Evolutionary conservation across 1,140 invertebrate species (phyloP), one percentile per base, ranked within the genome.

Genomic region (Venturia canescens): DNA sequence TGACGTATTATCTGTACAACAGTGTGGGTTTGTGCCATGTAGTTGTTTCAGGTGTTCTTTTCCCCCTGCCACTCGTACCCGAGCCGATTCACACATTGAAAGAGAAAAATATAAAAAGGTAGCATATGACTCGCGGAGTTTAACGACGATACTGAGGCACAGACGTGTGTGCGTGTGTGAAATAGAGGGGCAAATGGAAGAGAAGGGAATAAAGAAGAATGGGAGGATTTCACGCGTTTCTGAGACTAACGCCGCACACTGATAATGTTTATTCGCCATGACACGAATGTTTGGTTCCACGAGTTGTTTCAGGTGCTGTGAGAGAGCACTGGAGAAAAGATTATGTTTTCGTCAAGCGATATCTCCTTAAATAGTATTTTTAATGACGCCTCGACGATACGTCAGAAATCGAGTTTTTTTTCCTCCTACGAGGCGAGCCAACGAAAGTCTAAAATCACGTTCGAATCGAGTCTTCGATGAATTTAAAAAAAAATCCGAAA

Each of bases 261-360:
- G 53, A 57, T 57, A 86, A 83, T 88, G 85, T 88, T 89, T 84
- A 87, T 83, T 84, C 84, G 85, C 48, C 75, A 80, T 82, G 85
- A 88, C 84, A 84, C 84, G 86, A 84, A 86, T 87, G 87, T 88
- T 89, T 88, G 83, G 81, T 85, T 71, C 82, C 84, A 80, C 76
- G 78, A 88, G 88, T 89, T 89, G 84, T 89, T 89, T 89, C 89
- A 89, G 88, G 89, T 90, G 89, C 83, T 76, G 70, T 23, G 71
- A 74, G 44, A 48, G 44, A 21, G 70, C 53, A 57, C 21, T 60
- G 80, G 79, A 74, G 83, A 57, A 57, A 79, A 83, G 82, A 84
- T 84, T 82, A 84, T 80, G 85, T 83, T 88, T 88, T 88, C 85
- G 84, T 88, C 84, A 88, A 88, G 83, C 83, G 83, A 80, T 81